Percentiles rank a stretch among this genome's conserved stretches.
Conservation (phyloP, 1,140 invertebrate genomes). For the Gryllus bimaculatus region DNA sequence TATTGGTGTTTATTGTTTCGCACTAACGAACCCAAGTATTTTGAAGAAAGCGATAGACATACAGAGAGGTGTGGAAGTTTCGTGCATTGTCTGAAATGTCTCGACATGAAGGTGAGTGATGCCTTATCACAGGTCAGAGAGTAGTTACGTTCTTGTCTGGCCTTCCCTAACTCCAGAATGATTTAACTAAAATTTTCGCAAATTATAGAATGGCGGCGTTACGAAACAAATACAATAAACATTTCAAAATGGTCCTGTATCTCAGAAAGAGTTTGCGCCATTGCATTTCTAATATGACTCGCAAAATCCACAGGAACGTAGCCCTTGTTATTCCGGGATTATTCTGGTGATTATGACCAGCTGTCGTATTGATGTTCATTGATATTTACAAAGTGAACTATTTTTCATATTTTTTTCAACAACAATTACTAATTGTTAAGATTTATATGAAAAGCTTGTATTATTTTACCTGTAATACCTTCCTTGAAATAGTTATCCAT, state of each 20-base stretch:
- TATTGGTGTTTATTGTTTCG: conserved; percentile 17
- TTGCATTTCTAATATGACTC: background rate
- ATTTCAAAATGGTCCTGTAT: background rate
- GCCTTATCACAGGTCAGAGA: conserved; percentile 21
- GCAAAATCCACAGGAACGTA: background rate
- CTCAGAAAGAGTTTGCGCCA: background rate
- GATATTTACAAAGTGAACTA: too few relatives aligned
- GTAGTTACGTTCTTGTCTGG: conserved; percentile 24
- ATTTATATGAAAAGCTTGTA: too few relatives aligned
- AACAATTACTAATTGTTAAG: too few relatives aligned
- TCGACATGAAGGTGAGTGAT: conserved; percentile 66
- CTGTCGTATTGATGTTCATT: too few relatives aligned
- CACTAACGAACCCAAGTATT: conserved; percentile 16
- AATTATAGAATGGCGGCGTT: background rate
- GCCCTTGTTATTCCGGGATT: background rate
- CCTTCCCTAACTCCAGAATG: background rate
- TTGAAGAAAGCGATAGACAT: conserved; percentile 15
- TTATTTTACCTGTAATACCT: too few relatives aligned
- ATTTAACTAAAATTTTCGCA: background rate
- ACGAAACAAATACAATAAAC: background rate
- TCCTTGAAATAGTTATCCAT: too few relatives aligned
- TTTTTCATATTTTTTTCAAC: too few relatives aligned
- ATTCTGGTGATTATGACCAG: background rate
- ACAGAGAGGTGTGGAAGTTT: conserved; percentile 12
- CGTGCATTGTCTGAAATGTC: conserved; percentile 49